Evolutionary conservation across 1,140 invertebrate genomes (phyloP).

Genomic region (Lasaia peninsularis): DNA sequence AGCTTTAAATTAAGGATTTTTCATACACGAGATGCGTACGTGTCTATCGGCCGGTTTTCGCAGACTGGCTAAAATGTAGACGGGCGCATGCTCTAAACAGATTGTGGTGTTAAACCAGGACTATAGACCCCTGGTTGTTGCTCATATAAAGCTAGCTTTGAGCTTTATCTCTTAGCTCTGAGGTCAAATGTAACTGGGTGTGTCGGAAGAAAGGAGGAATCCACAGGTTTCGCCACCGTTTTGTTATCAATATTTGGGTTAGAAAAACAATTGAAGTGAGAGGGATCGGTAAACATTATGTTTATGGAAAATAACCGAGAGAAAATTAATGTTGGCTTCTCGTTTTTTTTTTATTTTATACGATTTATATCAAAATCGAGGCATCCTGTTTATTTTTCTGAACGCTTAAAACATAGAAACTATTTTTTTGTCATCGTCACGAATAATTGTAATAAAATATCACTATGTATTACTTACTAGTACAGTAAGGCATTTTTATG

Average conservation of each 20-base stretch:
- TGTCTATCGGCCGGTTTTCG: constrained; percentile 30
- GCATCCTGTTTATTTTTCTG: too few relatives aligned
- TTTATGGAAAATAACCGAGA: too few relatives aligned
- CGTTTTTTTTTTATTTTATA: too few relatives aligned
- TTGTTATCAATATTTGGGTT: constrained; percentile 15
- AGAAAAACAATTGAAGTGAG: constrained; percentile 5
- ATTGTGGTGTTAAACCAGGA: constrained; percentile 23
- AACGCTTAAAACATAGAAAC: too few relatives aligned
- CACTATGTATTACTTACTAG: too few relatives aligned
- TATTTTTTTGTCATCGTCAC: too few relatives aligned
- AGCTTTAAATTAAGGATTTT: constrained; percentile 18
- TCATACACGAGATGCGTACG: constrained; percentile 30
- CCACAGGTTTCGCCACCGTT: constrained; percentile 47
- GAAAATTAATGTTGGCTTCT: too few relatives aligned
- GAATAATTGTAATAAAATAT: too few relatives aligned
- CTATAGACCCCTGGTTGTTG: constrained; percentile 1
- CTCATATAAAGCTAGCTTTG: constrained; percentile 9
- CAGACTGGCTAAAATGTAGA: constrained; percentile 35
- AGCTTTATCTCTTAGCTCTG: constrained; percentile 19
- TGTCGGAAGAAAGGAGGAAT: constrained; percentile 36
- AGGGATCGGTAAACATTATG: not conserved
- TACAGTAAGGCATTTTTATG: too few relatives aligned
- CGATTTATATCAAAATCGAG: too few relatives aligned
- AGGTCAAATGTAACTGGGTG: constrained; percentile 31
- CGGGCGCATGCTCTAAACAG: constrained; percentile 47